phyloP scores from a whole-genome alignment of 2,113 vertebrate species.

The Cyanoderma ruficeps region DNA sequence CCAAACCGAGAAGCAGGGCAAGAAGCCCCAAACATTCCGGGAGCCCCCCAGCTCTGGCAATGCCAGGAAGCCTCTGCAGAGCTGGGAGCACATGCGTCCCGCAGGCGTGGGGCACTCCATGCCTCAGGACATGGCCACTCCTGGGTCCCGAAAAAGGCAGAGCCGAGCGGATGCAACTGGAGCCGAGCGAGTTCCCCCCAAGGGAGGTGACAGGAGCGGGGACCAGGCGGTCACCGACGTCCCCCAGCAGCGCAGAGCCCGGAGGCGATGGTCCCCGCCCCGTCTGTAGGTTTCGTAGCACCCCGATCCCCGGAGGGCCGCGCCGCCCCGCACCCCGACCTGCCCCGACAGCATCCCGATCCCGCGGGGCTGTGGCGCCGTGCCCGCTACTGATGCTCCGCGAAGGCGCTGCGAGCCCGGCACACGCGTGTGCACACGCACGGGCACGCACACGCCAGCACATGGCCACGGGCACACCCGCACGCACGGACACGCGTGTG shows the following conservation, averaged over 20 bases:
- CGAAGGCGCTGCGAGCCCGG: neutral
- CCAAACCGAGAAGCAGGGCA: neutral
- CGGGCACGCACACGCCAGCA: neutral
- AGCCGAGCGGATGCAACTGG: neutral
- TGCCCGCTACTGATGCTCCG: neutral
- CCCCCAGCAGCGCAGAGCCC: neutral
- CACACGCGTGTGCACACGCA: slow-evolving; percentile 16
- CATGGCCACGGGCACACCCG: slow-evolving; percentile 21
- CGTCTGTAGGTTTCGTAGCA: neutral
- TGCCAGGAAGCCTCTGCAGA: neutral
- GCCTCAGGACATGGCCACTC: neutral
- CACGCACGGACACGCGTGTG: slow-evolving; percentile 1
- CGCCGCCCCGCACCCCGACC: neutral
- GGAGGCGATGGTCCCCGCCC: neutral
- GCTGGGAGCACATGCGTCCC: rapidly evolving
- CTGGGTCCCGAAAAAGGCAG: neutral
- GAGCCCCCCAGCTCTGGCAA: neutral
- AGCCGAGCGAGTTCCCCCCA: rapidly evolving
- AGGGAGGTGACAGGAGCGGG: neutral
- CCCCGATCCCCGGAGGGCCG: neutral
- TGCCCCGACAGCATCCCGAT: neutral
- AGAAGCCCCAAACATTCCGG: neutral
- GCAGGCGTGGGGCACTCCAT: neutral
- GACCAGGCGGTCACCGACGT: neutral
- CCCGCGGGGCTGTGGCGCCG: neutral